Base-by-base conservation (phyloP, 2,797 vertebrate species). In the Acanthurus leucopareius region DNA sequence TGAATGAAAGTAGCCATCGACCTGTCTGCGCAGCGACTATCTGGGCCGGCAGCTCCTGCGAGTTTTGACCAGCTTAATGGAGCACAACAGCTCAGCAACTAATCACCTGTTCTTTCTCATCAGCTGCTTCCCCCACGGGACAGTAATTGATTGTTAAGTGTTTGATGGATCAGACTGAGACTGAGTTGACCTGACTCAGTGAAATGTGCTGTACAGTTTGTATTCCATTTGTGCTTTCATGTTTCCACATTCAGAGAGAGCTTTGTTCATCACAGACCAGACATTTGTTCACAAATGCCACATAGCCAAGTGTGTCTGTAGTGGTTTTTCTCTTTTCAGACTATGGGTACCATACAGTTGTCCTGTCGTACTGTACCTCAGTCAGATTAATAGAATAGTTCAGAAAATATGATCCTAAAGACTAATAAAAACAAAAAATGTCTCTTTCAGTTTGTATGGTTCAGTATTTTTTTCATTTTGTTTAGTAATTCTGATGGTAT, bases 71-170 rank as follows among this genome's bases (percentile, higher is more conserved):
- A 76, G 87, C 86, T 89, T 93, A 93, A 93, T 94, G 92, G 89
- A 92, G 90, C 90, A 84, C 89, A 90, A 79, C 91, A 83, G 88
- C 87, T 90, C 84, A 70, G 87, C 91, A 91, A 93, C 93, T 93
- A 93, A 94, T 94, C 92, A 93, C 90, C 91, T 89, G 91, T 75
- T 92, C 86, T 89, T 90, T 87, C 90, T 93, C 92, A 93, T 94
- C 91, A 93, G 89, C 84, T 15, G 74, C 82, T 78, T 75, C 72
- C 83, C 91, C 79, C 90, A 13, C 19, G 85, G 88, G 92, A 91
- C 80, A 44, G 81, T 88, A 90, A 94, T 89, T 94, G 89, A 94
- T 94, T 93, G 88, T 90, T 93, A 93, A 93, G 85, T 88, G 88
- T 93, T 88, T 93, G 89, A 93, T 89, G 78, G 91, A 91, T 93